A percentile compares a stretch with the other conserved stretches of the same genome.
phyloP scores from a whole-genome alignment of 1,140 invertebrate genomes.

The Dreissena rostriformis region DNA sequence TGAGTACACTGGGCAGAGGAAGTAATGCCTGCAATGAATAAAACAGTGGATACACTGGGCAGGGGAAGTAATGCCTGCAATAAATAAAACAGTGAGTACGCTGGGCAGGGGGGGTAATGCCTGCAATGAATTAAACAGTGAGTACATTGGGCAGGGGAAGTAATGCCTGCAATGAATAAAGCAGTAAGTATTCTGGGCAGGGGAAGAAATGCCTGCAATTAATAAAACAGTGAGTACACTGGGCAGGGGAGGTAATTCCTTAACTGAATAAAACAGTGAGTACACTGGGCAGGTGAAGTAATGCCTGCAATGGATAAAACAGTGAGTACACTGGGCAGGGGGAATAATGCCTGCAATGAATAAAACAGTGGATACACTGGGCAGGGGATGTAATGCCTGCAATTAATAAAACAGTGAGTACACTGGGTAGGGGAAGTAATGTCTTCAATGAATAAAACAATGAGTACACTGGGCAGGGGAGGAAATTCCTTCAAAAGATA shows the following conservation, averaged over 20 bases:
- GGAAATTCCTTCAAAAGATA: no score
- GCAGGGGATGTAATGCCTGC: constrained; percentile 93
- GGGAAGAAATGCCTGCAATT: no score
- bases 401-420: constrained; percentile 88
- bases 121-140: no score
- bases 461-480: constrained; percentile 81
- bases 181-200: constrained; percentile 83
- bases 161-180: constrained; percentile 91
- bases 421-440: background rate
- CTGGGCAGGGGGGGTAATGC: background rate
- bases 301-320: constrained; percentile 88
- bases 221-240: no score
- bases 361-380: no score
- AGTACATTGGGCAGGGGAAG: no score
- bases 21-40: no score
- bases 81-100: constrained; percentile 87
- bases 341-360: no score
- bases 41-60: no score
- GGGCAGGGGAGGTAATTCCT: constrained; percentile 92
- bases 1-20: constrained; percentile 81
- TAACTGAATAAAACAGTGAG: constrained; percentile 90
- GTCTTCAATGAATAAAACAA: constrained; percentile 85
- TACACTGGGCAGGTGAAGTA: background rate
- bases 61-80: constrained; percentile 91
- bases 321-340: constrained; percentile 82